Evolutionary conservation across 2,113 vertebrate genomes (phyloP), one percentile per base, ranked within the genome.

Genomic region (Atrichornis clamosus): DNA sequence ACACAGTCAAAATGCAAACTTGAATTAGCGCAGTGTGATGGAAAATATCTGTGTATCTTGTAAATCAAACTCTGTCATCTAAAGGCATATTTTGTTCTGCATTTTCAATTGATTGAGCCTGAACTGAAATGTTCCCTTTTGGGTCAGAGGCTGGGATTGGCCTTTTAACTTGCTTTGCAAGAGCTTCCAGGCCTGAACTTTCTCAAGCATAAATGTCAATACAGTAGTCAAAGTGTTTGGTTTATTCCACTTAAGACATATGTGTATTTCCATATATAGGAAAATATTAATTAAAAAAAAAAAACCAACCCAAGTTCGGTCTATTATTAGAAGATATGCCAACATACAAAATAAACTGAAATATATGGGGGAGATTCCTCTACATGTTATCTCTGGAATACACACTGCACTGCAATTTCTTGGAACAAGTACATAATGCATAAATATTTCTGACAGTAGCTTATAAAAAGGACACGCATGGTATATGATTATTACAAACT

Each of bases 171-270:
- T 83, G 76, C 65, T 75, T 68, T 90, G 73, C 47, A 79, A 96
- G 75, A 94, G 95, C 96, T 97, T 92, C 90, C 85, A 97, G 96
- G 96, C 94, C 93, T 96, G 93, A 96, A 96, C 53, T 96, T 96
- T 92, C 75, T 97, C 91, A 97, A 97, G 93, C 96, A 96, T 97
- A 96, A 97, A 97, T 97, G 97, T 89, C 97, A 97, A 94, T 95
- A 94, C 18, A 90, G 87, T 70, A 90, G 94, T 88, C 93, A 80
- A 94, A 96, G 65, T 78, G 78, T 67, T 74, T 84, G 74, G 68
- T 22, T 93, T 78, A 56, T 86, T 93, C 39, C 60, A 78, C 35
- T 84, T 74, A 86, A 78, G 64, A 77, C 9, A n/a, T 92, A 24
- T 72, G 20, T 52, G 8, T 56, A 78, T 78, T 80, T 88, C 58